phyloP scores from a whole-genome alignment of 1,140 invertebrate species.

The Ceratina australensis region DNA sequence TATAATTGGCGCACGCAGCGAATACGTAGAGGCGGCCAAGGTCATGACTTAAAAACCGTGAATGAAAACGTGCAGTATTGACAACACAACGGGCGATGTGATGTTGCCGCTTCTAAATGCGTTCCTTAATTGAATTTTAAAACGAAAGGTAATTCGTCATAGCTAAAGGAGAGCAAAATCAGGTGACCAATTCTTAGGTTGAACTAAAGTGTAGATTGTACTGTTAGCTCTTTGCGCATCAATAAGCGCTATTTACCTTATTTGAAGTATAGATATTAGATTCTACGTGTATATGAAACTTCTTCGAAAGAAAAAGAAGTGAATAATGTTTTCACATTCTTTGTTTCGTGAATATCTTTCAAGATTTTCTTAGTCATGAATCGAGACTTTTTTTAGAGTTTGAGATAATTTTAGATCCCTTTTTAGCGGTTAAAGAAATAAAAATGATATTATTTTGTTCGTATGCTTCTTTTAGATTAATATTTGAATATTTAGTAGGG shows the following conservation, averaged over 20 bases:
- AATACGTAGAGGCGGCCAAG: not conserved
- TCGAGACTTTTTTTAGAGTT: too few species aligned
- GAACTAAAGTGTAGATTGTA: not conserved
- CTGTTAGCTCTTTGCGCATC: not conserved
- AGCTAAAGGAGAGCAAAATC: not conserved
- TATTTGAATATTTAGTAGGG: too few species aligned
- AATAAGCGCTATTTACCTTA: not conserved
- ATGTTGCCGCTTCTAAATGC: not conserved
- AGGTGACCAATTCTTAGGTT: not conserved
- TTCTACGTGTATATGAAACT: not conserved
- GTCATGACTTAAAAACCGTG: not conserved
- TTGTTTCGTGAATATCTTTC: too few species aligned
- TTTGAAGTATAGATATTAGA: not conserved
- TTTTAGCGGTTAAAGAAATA: too few species aligned
- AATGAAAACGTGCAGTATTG: not conserved
- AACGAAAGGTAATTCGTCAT: not conserved
- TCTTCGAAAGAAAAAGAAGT: too few species aligned
- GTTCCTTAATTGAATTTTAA: not conserved
- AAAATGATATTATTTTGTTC: too few species aligned
- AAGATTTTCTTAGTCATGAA: too few species aligned
- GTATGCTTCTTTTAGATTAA: too few species aligned
- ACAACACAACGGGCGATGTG: not conserved
- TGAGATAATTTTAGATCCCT: too few species aligned
- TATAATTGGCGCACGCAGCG: not conserved
- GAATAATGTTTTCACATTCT: too few species aligned